Evolutionary conservation across 2,797 vertebrate genomes (phyloP).

Genomic region (Siniperca obscura): DNA sequence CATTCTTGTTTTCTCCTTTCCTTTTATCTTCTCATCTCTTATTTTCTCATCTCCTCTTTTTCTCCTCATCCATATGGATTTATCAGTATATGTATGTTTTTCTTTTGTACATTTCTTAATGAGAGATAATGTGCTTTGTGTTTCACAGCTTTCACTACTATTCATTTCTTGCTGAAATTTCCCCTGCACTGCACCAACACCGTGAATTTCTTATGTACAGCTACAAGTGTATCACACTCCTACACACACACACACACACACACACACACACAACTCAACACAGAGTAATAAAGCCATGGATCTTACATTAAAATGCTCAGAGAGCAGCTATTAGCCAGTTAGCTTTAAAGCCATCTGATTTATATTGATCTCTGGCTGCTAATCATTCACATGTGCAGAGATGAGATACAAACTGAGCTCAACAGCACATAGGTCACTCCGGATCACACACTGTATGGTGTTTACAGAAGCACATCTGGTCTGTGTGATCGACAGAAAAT

Average conservation of each 20-base stretch:
- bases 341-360: conserved; percentile 18
- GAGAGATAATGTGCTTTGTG: background rate
- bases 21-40: background rate
- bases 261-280: background rate
- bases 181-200: conserved; percentile 19
- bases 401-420: background rate
- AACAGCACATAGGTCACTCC: background rate
- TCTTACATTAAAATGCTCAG: background rate
- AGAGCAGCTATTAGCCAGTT: conserved; percentile 11
- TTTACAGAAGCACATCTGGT: background rate
- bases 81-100: background rate
- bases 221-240: background rate
- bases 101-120: background rate
- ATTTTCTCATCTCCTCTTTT: background rate
- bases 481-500: background rate
- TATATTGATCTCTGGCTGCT: conserved; percentile 17
- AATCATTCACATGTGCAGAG: conserved; percentile 15
- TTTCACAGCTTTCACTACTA: background rate
- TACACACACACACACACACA: background rate
- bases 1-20: background rate
- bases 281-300: background rate
- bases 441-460: background rate
- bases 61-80: background rate
- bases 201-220: background rate
- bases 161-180: background rate